phyloP scores from a whole-genome alignment of 2,888 invertebrate genomes.

The Odontocerum albicorne region DNA sequence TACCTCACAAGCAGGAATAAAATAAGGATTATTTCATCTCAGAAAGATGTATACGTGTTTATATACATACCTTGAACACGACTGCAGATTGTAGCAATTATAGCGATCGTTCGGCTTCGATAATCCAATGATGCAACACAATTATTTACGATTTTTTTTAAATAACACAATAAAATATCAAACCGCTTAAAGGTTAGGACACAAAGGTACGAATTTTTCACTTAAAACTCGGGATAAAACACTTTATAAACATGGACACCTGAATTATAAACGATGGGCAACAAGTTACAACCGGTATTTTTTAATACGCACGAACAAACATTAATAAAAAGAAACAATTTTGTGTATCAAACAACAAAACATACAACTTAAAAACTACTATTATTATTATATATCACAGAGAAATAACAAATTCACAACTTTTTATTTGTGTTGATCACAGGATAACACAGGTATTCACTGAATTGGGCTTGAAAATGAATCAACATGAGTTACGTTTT shows the following conservation, averaged over 20 bases:
- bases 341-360: slow-evolving; percentile 9
- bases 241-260: slow-evolving; percentile 8
- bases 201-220: no score
- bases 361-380: no score
- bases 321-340: slow-evolving; percentile 15
- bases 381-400: slow-evolving; percentile 13
- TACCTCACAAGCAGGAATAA: no score
- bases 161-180: no score
- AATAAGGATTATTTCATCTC: no score
- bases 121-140: slow-evolving; percentile 12
- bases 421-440: slow-evolving; percentile 11
- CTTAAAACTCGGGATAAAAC: slow-evolving; percentile 12
- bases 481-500: slow-evolving; percentile 18
- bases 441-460: slow-evolving; percentile 18
- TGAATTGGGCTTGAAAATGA: slow-evolving; percentile 5
- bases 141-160: no score
- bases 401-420: slow-evolving; percentile 11
- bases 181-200: no score
- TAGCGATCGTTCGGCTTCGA: not conserved
- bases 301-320: slow-evolving; percentile 5
- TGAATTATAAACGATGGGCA: slow-evolving; percentile 5
- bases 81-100: no score
- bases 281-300: slow-evolving; percentile 25
- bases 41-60: no score
- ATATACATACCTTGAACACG: no score